Conservation (phyloP, 2,113 vertebrate genomes). For the Psophia crepitans region DNA sequence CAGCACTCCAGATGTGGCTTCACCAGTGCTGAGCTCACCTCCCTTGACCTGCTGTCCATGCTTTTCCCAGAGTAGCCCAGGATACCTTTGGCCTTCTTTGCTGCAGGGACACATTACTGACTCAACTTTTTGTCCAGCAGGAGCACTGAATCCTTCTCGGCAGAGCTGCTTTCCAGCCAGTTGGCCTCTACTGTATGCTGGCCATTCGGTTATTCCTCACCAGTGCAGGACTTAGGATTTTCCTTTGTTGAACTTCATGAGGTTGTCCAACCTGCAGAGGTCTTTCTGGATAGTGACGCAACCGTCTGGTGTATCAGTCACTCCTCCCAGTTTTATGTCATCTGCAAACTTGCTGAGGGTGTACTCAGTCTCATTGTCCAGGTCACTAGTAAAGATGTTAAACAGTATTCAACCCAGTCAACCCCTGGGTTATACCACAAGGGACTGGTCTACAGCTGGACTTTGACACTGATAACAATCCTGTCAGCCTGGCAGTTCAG, state of each 20-base stretch:
- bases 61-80: background rate
- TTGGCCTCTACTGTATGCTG: background rate
- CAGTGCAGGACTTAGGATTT: background rate
- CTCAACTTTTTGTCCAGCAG: background rate
- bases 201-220: background rate
- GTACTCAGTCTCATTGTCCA: background rate
- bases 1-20: background rate
- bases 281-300: background rate
- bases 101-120: background rate
- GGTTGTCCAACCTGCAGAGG: background rate
- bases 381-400: background rate
- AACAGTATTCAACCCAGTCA: background rate
- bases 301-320: background rate
- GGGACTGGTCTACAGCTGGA: background rate
- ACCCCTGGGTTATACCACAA: background rate
- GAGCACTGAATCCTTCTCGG: background rate
- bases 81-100: background rate
- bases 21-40: background rate
- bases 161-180: background rate
- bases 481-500: background rate
- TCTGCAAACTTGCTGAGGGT: background rate
- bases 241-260: background rate
- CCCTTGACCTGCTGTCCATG: accelerated
- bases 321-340: background rate
- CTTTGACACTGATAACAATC: background rate